Evolutionary conservation across 2,797 vertebrate species (phyloP), one percentile per base, ranked within the genome.

Genomic region (Diglossa cyanea): DNA sequence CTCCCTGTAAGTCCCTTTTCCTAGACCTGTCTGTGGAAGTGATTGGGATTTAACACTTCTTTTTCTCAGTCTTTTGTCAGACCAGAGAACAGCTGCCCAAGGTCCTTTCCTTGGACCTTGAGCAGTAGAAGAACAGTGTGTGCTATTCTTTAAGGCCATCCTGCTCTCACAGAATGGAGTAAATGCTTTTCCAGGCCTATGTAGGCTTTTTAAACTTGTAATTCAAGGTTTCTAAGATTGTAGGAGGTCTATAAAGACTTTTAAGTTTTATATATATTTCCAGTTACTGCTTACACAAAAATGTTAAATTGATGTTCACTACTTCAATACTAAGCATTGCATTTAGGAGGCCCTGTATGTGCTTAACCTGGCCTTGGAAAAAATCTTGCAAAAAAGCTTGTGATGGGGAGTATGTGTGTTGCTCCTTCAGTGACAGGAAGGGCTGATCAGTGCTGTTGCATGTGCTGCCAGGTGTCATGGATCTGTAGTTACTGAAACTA

Each of bases 301-400:
- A 35, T 28, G 6, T 42, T 77, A 55, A 72, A 50, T 31, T 0
- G 0, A 2, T 86, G 33, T 79, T 88, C 5, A 7, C 60, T 31
- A 14, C 24, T 71, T 54, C 62, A 75, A 26, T 53, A 20, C 40
- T 35, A 10, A 58, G 28, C 13, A 12, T 0, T 0, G 18, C 14
- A 16, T 55, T 87, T 73, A 71, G 47, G 70, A 80, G 25, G 42
- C 17, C 10, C 61, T 74, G 23, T 20, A 13, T 61, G 28, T 80
- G 11, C 66, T 77, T 45, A 45, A 39, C 17, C 24, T 12, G 11
- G 10, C 12, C 24, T 72, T 4, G 5, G 45, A 66, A 39, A 72
- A 86, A n/a, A 25, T 48, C 39, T 62, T 66, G 17, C 66, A 72
- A 35, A 70, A 77, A 13, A 6, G 4, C 6, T 11, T 30, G 3